phyloP scores from a whole-genome alignment of 2,797 vertebrate species.

The Microctenopoma steveboyesi region DNA sequence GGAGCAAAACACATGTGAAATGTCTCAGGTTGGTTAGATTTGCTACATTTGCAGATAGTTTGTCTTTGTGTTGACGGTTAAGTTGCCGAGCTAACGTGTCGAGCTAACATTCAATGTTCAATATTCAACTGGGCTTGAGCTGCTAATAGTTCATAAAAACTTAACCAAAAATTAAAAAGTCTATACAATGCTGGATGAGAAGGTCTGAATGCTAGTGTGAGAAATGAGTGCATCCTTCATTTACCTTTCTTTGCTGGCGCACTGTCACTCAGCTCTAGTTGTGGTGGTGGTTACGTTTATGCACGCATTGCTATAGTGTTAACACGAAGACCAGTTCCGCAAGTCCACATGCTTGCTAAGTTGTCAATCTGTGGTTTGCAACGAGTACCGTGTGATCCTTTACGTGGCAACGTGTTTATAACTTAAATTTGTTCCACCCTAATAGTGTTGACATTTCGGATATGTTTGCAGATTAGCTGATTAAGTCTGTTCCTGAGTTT shows the following conservation, averaged over 20 bases:
- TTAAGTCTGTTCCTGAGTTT: neutral
- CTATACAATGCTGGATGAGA: fast-evolving
- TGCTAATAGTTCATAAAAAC: neutral
- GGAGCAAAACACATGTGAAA: conserved; percentile 16
- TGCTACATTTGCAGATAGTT: neutral
- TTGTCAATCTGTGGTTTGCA: neutral
- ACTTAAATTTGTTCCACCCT: neutral
- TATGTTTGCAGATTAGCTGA: neutral
- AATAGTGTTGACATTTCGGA: neutral
- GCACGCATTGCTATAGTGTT: neutral
- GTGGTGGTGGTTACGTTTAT: too few relatives aligned
- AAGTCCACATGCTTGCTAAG: neutral
- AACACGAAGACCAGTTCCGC: neutral
- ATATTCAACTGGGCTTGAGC: neutral
- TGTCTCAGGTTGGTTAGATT: neutral
- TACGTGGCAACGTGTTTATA: too few relatives aligned
- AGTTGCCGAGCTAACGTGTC: conserved; percentile 16
- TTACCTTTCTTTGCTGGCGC: neutral
- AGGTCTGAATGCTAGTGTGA: neutral
- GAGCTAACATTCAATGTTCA: conserved; percentile 31
- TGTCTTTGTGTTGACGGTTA: conserved; percentile 3
- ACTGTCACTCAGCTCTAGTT: neutral
- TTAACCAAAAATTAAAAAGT: too few relatives aligned
- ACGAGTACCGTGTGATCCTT: too few relatives aligned
- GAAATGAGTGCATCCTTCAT: neutral